Evolutionary conservation across 2,888 invertebrate species (phyloP).

Genomic region (Lepidonotus clava): DNA sequence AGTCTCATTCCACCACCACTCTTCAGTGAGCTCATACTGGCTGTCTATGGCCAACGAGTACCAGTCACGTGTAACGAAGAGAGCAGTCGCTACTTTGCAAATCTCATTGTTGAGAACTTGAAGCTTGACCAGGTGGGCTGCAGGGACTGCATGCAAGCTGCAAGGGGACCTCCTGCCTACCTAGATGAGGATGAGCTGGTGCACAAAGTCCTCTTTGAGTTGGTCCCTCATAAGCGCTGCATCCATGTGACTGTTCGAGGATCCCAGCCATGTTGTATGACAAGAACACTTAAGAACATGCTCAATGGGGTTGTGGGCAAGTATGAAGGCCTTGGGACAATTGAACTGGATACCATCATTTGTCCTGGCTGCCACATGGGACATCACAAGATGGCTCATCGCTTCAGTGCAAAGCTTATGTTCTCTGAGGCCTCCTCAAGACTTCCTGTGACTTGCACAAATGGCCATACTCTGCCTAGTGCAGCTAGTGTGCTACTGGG

Average conservation of each 20-base stretch:
- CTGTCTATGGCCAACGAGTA: slow-evolving; percentile 57
- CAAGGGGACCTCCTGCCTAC: slow-evolving; percentile 15
- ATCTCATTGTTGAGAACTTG: slow-evolving; percentile 62
- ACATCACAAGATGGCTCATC: slow-evolving; percentile 52
- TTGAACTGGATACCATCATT: slow-evolving; percentile 61
- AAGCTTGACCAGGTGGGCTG: slow-evolving; percentile 60
- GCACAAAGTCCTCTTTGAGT: slow-evolving; percentile 63
- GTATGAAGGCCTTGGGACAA: slow-evolving; percentile 62
- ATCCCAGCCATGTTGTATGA: slow-evolving; percentile 62
- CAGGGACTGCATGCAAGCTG: slow-evolving; percentile 55
- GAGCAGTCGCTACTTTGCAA: slow-evolving; percentile 59
- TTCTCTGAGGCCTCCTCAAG: background rate
- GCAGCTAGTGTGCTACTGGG: slow-evolving; percentile 55
- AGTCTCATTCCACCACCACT: slow-evolving; percentile 64
- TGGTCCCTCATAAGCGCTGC: slow-evolving; percentile 60
- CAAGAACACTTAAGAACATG: slow-evolving; percentile 45
- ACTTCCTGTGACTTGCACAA: slow-evolving; percentile 56
- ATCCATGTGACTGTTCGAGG: slow-evolving; percentile 63
- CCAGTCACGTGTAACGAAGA: slow-evolving; percentile 17
- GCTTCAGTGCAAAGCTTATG: slow-evolving; percentile 59
- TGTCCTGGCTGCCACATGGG: slow-evolving; percentile 64
- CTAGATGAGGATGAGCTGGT: slow-evolving; percentile 42
- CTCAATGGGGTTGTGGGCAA: slow-evolving; percentile 60
- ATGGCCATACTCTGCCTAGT: slow-evolving; percentile 60
- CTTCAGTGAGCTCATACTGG: slow-evolving; percentile 63